These are phyloP conservation scores for Steromphala cineraria DNA, from an alignment of 2,888 invertebrate species.

Conservation along the genomic window DNA sequence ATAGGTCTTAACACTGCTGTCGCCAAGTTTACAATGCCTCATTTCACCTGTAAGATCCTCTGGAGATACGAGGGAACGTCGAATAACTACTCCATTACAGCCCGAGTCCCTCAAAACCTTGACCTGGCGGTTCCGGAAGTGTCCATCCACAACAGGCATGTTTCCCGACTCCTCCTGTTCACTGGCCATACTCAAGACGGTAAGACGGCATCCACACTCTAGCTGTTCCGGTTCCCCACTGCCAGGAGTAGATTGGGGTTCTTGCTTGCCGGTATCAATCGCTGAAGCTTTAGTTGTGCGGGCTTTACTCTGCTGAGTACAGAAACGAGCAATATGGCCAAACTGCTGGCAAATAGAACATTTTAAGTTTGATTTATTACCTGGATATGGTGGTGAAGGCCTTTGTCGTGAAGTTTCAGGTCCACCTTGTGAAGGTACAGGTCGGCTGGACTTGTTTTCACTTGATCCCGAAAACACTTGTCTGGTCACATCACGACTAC, in stretches of 20 bases:
- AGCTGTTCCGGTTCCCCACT: too few relatives aligned
- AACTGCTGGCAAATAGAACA: not conserved
- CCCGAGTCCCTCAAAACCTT: not conserved
- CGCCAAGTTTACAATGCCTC: not conserved
- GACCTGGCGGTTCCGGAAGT: not conserved
- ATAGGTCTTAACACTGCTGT: not conserved
- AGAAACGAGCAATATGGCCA: not conserved
- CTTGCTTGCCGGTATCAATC: too few relatives aligned
- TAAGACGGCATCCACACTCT: too few relatives aligned
- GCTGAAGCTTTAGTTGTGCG: not conserved
- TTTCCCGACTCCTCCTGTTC: too few relatives aligned
- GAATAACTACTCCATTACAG: not conserved
- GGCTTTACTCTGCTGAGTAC: not conserved
- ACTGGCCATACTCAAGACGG: not conserved
- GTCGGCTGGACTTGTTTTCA: too few relatives aligned
- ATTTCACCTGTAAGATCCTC: not conserved
- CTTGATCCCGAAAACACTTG: not conserved
- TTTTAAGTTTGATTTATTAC: too few relatives aligned
- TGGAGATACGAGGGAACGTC: not conserved
- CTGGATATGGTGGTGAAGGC: too few relatives aligned
- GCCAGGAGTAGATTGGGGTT: too few relatives aligned
- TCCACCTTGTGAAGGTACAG: too few relatives aligned
- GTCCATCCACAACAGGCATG: not conserved
- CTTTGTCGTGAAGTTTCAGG: too few relatives aligned
- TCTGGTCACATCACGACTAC: not conserved